phyloP scores from a whole-genome alignment of 1,140 invertebrate species.

The Trichogramma pretiosum region DNA sequence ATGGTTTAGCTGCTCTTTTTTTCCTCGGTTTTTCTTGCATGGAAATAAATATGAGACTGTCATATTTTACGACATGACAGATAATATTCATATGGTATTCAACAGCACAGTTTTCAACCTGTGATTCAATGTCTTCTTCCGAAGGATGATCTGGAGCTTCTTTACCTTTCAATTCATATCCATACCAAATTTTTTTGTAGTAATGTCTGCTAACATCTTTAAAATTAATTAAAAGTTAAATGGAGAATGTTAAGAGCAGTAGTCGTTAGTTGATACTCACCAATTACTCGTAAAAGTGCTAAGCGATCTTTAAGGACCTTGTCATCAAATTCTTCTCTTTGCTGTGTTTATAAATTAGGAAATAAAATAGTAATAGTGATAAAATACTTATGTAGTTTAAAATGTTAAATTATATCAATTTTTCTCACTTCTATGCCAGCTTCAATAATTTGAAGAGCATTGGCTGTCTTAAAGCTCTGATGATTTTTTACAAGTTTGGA shows the following conservation, averaged over 20 bases:
- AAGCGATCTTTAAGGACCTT: not conserved
- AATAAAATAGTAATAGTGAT: conserved; percentile 5
- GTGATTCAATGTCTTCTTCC: conserved; percentile 17
- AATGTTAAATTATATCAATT: not conserved
- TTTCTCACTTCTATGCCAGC: conserved; percentile 23
- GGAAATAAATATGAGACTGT: conserved; percentile 25
- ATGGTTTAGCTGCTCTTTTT: conserved; percentile 1
- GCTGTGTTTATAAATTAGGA: not conserved
- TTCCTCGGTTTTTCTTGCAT: conserved; percentile 19
- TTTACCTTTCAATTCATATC: conserved; percentile 21
- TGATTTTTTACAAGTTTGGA: conserved; percentile 25
- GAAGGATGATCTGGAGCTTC: not conserved
- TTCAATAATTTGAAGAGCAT: conserved; percentile 23
- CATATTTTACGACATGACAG: conserved; percentile 18
- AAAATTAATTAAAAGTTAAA: not conserved
- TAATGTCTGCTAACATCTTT: conserved; percentile 33
- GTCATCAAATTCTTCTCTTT: too few relatives aligned
- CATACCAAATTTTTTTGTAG: conserved; percentile 30
- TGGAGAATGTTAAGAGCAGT: not conserved
- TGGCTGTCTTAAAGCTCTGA: conserved; percentile 22
- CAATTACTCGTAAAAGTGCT: not conserved
- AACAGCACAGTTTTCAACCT: conserved; percentile 20
- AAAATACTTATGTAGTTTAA: conserved; percentile 4
- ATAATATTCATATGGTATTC: conserved; percentile 17
- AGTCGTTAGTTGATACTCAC: not conserved